Percentiles rank a stretch among this genome's conserved stretches.
phyloP scores from a whole-genome alignment of 23 tunicate genomes.

The Clavelina lepadiformis region DNA sequence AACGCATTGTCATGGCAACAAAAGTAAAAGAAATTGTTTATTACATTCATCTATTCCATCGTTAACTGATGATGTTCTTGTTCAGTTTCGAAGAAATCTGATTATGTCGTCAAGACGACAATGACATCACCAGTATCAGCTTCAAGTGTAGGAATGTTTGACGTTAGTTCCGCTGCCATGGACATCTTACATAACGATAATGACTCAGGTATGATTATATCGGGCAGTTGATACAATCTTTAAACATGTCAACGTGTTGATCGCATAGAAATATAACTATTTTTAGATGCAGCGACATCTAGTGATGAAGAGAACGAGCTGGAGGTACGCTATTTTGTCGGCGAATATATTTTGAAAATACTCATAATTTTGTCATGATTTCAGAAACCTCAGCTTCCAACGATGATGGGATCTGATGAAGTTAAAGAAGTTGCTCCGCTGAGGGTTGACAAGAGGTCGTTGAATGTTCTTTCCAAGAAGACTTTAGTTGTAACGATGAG shows the following conservation, averaged over 20 bases:
- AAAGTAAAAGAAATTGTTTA: not conserved
- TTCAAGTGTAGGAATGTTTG: conserved; percentile 34
- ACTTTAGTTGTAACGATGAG: not conserved
- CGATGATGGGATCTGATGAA: not conserved
- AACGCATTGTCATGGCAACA: not conserved
- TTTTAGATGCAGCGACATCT: too few relatives aligned
- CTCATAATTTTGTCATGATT: not conserved
- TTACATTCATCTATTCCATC: too few relatives aligned
- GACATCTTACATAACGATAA: conserved; percentile 33
- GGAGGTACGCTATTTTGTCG: too few relatives aligned
- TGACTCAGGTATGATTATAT: not conserved
- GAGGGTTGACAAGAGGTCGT: conserved; percentile 9
- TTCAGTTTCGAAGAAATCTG: too few relatives aligned
- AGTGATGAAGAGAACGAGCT: too few relatives aligned
- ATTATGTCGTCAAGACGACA: not conserved
- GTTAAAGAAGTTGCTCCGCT: conserved; percentile 15
- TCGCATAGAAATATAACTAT: not conserved
- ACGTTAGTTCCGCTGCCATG: conserved; percentile 30
- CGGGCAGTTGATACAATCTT: not conserved
- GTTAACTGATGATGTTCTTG: too few relatives aligned
- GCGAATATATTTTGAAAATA: too few relatives aligned
- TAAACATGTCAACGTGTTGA: not conserved
- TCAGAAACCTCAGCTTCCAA: not conserved
- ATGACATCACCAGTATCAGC: conserved; percentile 52
- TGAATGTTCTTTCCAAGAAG: conserved; percentile 9